Base-by-base conservation (phyloP, 2,888 invertebrate species). In the Hydriomena furcata region DNA sequence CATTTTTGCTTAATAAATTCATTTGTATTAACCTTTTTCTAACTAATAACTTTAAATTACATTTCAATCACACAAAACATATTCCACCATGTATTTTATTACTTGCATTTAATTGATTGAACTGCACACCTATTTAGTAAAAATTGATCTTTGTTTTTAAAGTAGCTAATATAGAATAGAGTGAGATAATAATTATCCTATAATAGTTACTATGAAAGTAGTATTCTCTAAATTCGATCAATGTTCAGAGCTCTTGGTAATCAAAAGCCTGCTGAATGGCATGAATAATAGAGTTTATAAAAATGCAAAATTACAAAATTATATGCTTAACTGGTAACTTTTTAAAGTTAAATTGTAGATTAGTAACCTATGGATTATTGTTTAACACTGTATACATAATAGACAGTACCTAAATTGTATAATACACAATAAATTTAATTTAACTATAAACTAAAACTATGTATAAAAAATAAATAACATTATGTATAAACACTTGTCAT, bases 381-480 rank as follows among this genome's bases (percentile, higher is more conserved):
- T n/a, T 35, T 10, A 13, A 28, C 11, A 27, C 7, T 50, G 45
- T 45, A 45, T 36, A 24, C 24, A 35, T 20, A 30, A 21, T 41
- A 42, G 32, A 46, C 31, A 46, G 20, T 47, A 34, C 34, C 23
- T 34, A 10, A 36, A 12, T 27, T 36, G 7, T 41, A 10, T 25
- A 28, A 20, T 37, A 37, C 6, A 31, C 10, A 45, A 30, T 51
- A 34, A 53, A 46, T 61, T 56, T 53, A 46, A 43, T 43, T 42
- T 42, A 63, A 55, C 59, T 75, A 73, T 44, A 44, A 77, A 68
- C 63, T 74, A 71, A 73, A 73, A 65, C 63, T 74, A 73, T 73
- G 66, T 64, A 69, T 69, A 78, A 52, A 76, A 80, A 89, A 88
- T 89, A 89, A 89, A 88, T 88, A 88, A 87, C 84, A 36, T 7